These are phyloP conservation scores for Octodonta nipae DNA, from an alignment of 2,888 invertebrate species.

Conservation along the genomic window DNA sequence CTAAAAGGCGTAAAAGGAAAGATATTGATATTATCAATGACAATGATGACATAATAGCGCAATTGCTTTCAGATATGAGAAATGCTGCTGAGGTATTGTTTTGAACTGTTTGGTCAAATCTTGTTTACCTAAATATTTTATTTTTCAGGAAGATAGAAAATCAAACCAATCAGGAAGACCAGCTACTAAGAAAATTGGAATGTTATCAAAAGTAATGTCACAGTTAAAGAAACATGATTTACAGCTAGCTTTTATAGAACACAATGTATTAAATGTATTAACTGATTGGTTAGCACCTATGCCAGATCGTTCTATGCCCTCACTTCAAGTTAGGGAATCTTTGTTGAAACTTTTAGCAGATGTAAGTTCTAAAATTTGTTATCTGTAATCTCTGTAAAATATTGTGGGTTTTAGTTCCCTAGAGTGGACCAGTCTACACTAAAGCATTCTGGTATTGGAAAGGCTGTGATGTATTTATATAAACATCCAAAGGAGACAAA, in stretches of 20 bases:
- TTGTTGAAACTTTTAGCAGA: constrained; percentile 67
- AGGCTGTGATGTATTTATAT: constrained; percentile 98
- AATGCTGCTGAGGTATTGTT: constrained; percentile 68
- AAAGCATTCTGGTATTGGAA: constrained; percentile 93
- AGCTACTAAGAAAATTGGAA: constrained; percentile 82
- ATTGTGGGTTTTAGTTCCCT: constrained; percentile 55
- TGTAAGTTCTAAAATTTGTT: constrained; percentile 38
- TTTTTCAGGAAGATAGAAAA: constrained; percentile 62
- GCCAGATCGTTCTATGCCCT: constrained; percentile 92
- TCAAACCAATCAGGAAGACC: constrained; percentile 72
- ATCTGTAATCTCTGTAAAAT: background rate
- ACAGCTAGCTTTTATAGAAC: constrained; percentile 90
- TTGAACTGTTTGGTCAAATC: too few species aligned
- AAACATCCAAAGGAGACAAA: constrained; percentile 97
- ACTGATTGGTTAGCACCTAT: constrained; percentile 98
- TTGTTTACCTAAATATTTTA: too few species aligned
- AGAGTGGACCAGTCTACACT: constrained; percentile 75
- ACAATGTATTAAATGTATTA: constrained; percentile 77
- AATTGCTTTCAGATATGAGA: constrained; percentile 81
- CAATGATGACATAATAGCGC: constrained; percentile 92
- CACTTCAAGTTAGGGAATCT: constrained; percentile 79
- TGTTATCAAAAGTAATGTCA: constrained; percentile 78
- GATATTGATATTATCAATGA: constrained; percentile 96
- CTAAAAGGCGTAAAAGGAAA: constrained; percentile 65
- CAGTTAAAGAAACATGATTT: constrained; percentile 91